A percentile compares a stretch with the other conserved stretches of the same genome.
These are phyloP conservation scores for Octonoba sinensis DNA, from an alignment of 2,888 invertebrate species.

Conservation along the genomic window DNA sequence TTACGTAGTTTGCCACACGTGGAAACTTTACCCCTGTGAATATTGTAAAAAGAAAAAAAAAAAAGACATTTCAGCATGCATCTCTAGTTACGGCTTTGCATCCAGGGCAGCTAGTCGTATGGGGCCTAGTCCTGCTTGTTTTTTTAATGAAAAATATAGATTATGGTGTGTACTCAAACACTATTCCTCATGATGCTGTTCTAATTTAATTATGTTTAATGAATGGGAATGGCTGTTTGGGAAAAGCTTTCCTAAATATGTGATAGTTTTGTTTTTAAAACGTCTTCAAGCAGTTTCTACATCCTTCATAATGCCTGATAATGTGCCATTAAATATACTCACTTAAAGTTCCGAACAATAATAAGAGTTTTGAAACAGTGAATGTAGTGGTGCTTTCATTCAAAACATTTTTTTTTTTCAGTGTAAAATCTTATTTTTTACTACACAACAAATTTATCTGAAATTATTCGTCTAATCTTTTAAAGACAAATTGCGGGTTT, in stretches of 20 bases:
- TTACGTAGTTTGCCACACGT: constrained; percentile 26
- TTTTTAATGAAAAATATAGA: constrained; percentile 23
- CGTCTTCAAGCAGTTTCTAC: constrained; percentile 16
- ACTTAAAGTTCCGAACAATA: constrained; percentile 7
- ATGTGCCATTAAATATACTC: constrained; percentile 46
- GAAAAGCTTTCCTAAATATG: constrained; percentile 61
- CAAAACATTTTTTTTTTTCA: no score
- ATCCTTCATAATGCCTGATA: constrained; percentile 34
- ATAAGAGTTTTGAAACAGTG: no score
- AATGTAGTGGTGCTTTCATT: no score
- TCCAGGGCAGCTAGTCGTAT: constrained; percentile 62
- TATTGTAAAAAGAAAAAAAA: constrained; percentile 23
- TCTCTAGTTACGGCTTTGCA: constrained; percentile 59
- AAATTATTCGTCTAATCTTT: neutral
- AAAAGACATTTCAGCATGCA: constrained; percentile 25
- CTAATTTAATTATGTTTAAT: constrained; percentile 50
- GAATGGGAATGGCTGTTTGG: constrained; percentile 52
- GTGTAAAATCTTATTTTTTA: no score
- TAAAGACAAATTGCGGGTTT: constrained; percentile 4
- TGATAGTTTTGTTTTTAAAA: constrained; percentile 49
- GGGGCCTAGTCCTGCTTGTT: constrained; percentile 62
- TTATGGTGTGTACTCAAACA: constrained; percentile 48
- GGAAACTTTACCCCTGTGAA: constrained; percentile 24
- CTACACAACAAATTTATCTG: no score
- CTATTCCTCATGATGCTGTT: constrained; percentile 44